Conservation (phyloP, 35 echinoderm and acorn worm species). For the Lytechinus variegatus region DNA sequence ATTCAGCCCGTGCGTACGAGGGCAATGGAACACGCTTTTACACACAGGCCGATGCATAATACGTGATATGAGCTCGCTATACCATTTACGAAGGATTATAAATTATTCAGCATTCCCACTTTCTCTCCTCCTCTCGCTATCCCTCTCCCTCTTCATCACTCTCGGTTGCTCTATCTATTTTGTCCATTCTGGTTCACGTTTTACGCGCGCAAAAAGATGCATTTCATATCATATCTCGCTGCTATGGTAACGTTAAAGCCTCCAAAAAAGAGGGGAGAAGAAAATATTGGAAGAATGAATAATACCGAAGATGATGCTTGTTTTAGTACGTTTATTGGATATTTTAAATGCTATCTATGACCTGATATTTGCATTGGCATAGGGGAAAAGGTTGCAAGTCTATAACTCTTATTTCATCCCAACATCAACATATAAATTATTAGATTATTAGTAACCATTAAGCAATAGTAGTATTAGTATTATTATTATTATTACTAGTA, state of each 20-base stretch:
- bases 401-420: neutral
- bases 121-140: neutral
- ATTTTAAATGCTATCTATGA: neutral
- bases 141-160: neutral
- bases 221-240: neutral
- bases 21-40: neutral
- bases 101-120: constrained; percentile 28
- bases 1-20: neutral
- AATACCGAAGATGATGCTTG: neutral
- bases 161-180: neutral
- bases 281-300: neutral
- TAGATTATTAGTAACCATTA: neutral
- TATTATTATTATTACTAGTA: too few relatives aligned
- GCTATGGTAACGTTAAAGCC: neutral
- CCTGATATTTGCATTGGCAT: neutral
- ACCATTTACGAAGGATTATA: constrained; percentile 38
- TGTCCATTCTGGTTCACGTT: neutral
- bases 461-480: too few relatives aligned
- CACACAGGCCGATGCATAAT: constrained; percentile 14
- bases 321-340: neutral
- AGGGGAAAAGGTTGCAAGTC: neutral
- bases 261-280: neutral
- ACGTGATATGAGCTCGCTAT: neutral
- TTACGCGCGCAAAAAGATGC: neutral
- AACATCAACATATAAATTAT: neutral